Evolutionary conservation across 2,113 vertebrate genomes (phyloP), one percentile per base, ranked within the genome.

Genomic region (Melanostigma gelatinosum): DNA sequence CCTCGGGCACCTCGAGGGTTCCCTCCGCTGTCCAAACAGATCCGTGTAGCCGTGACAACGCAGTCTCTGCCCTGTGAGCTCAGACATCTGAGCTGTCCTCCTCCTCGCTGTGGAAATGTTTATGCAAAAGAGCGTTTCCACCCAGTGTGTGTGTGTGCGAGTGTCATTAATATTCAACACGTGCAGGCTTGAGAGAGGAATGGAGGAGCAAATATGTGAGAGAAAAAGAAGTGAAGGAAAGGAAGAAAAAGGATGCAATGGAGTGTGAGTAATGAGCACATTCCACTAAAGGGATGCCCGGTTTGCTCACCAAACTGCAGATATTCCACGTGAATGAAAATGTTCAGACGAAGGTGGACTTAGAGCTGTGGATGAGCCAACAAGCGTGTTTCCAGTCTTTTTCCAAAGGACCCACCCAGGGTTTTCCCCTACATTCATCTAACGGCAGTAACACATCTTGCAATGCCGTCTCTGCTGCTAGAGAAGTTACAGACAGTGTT

Each of bases 91-190:
- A 88, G 83, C 83, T 63, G 68, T 83, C 72, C 63, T 83, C 10
- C 32, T 32, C 10, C 32, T 32, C 32, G 15, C 82, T 63, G 75
- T 91, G 88, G 91, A 91, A 93, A 91, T 89, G 90, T 94, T 92
- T 91, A 92, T 91, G 87, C 83, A 77, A 75, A 78, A 64, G 72
- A 40, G 27, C 42, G 18, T 77, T 78, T 84, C 87, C 84, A 79
- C 88, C 83, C 79, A 42, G 77, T 52, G 65, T 69, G 40, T 88
- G 79, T 80, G 4, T 63, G 7, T 76, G 32, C 32, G 32, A 27
- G 44, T 73, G 76, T 85, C 71, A 66, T 79, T 89, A 57, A 91
- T 87, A 74, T 89, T 81, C 48, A 81, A 75, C 75, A 87, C 16
- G 58, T 79, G 77, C 38, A 22, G 8, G 52, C 79, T 65, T 61